Base-by-base conservation (phyloP, 1,140 invertebrate genomes). In the Tetragonula clypearis region DNA sequence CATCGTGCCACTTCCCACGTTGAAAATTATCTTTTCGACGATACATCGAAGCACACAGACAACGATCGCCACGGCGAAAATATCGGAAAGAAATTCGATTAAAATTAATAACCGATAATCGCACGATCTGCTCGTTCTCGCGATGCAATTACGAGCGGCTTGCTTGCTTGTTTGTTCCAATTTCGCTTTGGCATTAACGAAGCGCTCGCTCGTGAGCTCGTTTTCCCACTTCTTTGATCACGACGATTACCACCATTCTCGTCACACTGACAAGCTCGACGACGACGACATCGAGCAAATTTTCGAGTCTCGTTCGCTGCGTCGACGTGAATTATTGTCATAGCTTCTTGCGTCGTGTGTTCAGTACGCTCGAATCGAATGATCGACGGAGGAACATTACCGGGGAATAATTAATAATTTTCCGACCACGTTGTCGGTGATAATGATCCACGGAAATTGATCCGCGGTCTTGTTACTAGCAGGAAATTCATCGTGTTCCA, bases 91-190 rank as follows among this genome's bases (percentile, higher is more conserved):
- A 8, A 65, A 19, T 19, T 77, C 65, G 81, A 83, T 83, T 62
- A 84, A 79, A 79, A 79, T 84, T 84, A 84, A 84, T 84, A 84
- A 71, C 66, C 76, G 66, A 79, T 84, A 84, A 84, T 84, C 65
- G 79, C 41, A 62, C 19, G 41, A 71, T 21, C 1, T 26, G 65
- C 17, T 77, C 74, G 53, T 49, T 65, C 21, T 65, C 26, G 62
- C 23, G 19, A 15, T 21, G 5, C 79, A 62, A 66, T 82, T 75
- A 76, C 55, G 11, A 1, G n/a, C 23, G 14, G 1, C 62, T 53
- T 6, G 21, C 30, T 30, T 35, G 35, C 58, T 74, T 41, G 19
- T 35, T 56, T 30, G 6, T 8, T 19, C 26, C 62, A 21, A 26
- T 35, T 58, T 56, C 49, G 12, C 2, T 21, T 2, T 26, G 21